Percentiles rank a stretch among this genome's conserved stretches.
These are phyloP conservation scores for Paragorgia papillata DNA, from an alignment of 92 coral and sea anemone genomes.

Conservation along the genomic window DNA sequence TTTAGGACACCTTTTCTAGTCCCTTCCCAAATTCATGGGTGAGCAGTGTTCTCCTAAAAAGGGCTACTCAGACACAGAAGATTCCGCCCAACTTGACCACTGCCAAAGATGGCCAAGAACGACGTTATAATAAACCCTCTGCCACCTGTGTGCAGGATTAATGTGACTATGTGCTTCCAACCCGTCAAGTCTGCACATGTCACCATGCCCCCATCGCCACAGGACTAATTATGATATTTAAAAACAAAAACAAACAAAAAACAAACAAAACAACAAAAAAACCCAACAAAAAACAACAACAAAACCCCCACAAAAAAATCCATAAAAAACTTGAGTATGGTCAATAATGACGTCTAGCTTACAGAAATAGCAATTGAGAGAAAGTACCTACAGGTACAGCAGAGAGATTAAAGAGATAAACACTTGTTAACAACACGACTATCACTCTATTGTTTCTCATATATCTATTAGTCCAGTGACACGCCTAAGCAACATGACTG, in stretches of 20 bases:
- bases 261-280: neutral
- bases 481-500: constrained; percentile 29
- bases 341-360: too few species aligned
- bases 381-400: neutral
- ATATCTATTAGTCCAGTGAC: constrained; percentile 23
- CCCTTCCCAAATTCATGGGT: constrained; percentile 36
- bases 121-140: constrained; percentile 45
- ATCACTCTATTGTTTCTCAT: constrained; percentile 38
- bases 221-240: constrained; percentile 26
- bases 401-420: constrained; percentile 9
- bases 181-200: constrained; percentile 49
- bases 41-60: constrained; percentile 46
- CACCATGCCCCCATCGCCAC: constrained; percentile 41
- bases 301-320: too few species aligned
- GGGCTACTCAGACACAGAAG: constrained; percentile 49
- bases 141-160: constrained; percentile 41
- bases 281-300: neutral
- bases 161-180: constrained; percentile 42
- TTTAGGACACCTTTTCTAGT: constrained; percentile 39
- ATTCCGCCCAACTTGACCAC: constrained; percentile 40
- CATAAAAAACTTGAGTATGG: too few species aligned
- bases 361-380: too few species aligned
- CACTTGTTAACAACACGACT: constrained; percentile 45
- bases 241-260: too few species aligned
- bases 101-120: constrained; percentile 11